Base-by-base conservation (phyloP, 2,797 vertebrate genomes). In the Mastacembelus armatus region DNA sequence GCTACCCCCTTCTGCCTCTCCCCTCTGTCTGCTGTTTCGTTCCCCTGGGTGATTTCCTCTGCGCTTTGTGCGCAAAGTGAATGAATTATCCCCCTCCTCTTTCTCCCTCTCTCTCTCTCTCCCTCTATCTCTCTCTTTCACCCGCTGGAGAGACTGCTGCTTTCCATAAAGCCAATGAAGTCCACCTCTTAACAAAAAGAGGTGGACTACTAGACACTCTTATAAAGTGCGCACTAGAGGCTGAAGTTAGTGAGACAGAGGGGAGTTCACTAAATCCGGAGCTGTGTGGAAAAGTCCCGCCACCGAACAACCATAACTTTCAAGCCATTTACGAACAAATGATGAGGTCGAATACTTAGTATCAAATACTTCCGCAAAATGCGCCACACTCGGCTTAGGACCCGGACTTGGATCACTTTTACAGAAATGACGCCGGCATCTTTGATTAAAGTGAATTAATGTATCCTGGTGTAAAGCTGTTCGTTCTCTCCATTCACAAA, bases 101-200 rank as follows among this genome's bases (percentile, higher is more conserved):
- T n/a, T 45, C 67, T 29, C 57, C 4, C 69, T 12, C 74, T 6
- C 61, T 12, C 80, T 21, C 49, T 42, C 68, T 30, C 70, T 27
- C 71, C 14, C 78, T 27, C 66, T 39, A 66, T 33, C 69, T 35
- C 51, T 65, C 80, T 71, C 85, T 74, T 67, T 81, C 66, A 81
- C 67, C 65, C 77, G 68, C 60, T 80, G 74, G 88, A 91, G 89
- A 95, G 94, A 95, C 93, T 91, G 83, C 93, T 91, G 77, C 66
- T 81, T 93, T 93, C 94, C 93, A 95, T 86, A 81, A 85, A 91
- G 88, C 86, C 89, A 96, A 96, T 96, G 94, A 95, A 96, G 95
- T 96, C 94, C 95, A 90, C 87, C 74, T 84, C 90, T 91, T 91
- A 83, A 92, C 87, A 89, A 88, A 90, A 90, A 91, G 91, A 91